These are phyloP conservation scores for Xestoiulus laeticollis DNA, from an alignment of 2,888 invertebrate species.

Conservation along the genomic window DNA sequence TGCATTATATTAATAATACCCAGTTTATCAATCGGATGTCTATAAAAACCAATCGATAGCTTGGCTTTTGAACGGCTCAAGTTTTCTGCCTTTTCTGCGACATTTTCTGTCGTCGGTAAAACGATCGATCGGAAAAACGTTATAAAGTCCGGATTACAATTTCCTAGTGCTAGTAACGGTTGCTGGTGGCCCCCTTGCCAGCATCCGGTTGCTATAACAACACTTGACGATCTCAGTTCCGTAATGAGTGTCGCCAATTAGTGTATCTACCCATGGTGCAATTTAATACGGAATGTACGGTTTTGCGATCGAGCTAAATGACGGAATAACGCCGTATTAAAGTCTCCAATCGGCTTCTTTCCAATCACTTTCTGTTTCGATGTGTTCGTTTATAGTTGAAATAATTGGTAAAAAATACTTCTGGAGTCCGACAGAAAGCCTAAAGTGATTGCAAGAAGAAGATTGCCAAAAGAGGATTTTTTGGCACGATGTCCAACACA, in stretches of 20 bases:
- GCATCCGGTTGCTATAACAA: slow-evolving; percentile 37
- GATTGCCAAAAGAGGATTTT: background rate
- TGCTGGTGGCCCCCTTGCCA: slow-evolving; percentile 11
- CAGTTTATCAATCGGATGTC: slow-evolving; percentile 22
- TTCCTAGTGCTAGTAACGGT: slow-evolving; percentile 34
- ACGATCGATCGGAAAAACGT: slow-evolving; percentile 34
- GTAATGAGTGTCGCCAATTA: slow-evolving; percentile 34
- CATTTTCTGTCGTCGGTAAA: slow-evolving; percentile 32
- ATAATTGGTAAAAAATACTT: background rate
- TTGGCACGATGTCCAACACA: background rate
- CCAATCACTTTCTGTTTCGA: background rate
- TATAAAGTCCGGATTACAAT: slow-evolving; percentile 37
- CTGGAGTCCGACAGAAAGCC: background rate
- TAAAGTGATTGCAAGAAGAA: background rate
- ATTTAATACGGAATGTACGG: background rate
- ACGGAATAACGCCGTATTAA: background rate
- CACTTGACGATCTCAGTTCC: slow-evolving; percentile 1
- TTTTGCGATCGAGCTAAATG: background rate
- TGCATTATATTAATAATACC: background rate
- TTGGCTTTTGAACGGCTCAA: slow-evolving; percentile 14
- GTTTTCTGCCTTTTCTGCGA: background rate
- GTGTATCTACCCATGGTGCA: slow-evolving; percentile 15
- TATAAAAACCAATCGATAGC: slow-evolving; percentile 14
- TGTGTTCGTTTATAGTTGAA: background rate
- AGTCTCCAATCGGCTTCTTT: background rate